Evolutionary conservation across 2,797 vertebrate genomes (phyloP), one percentile per base, ranked within the genome.

Genomic region (Hafferia zeledoni): DNA sequence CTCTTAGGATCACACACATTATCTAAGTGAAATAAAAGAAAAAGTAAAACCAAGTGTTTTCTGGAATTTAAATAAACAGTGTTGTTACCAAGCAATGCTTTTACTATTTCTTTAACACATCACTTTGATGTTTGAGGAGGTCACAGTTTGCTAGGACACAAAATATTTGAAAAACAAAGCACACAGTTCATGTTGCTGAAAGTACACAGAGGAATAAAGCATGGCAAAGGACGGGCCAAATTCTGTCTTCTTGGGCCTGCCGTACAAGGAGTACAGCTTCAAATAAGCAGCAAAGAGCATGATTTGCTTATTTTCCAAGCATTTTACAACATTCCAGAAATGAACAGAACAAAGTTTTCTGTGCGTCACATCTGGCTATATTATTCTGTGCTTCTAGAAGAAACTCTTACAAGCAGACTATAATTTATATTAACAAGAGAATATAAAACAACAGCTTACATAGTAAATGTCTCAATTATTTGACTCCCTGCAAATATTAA

Each of bases 131-230:
- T 55, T 39, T 88, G 69, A 91, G 49, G 67, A 77, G 50, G 37
- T 89, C 75, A 83, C 67, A 67, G 47, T 82, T 95, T 74, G 74
- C 83, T 95, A 89, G 81, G 83, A 82, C 81, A 82, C 41, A 89
- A 89, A 95, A 91, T 81, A 90, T 75, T 83, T 90, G 53, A 86
- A 74, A 94, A 95, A 79, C 67, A 92, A 96, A 95, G 70, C 44
- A 70, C 43, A 67, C 17, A 82, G 82, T 37, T 86, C 69, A 30
- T 63, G 24, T 60, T 82, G 18, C 22, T 84, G 47, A 52, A 94
- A 87, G 59, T 70, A 90, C 50, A 91, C 33, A 84, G 83, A 87
- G 19, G 78, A 92, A 87, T 49, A 92, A 87, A 89, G 37, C 33
- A 63, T 13, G 13, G 52, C 37, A 93, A 87, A 61, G 20, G 13